These are phyloP conservation scores for Phyto melanocephala DNA, from an alignment of 2,888 invertebrate genomes.

Conservation along the genomic window DNA sequence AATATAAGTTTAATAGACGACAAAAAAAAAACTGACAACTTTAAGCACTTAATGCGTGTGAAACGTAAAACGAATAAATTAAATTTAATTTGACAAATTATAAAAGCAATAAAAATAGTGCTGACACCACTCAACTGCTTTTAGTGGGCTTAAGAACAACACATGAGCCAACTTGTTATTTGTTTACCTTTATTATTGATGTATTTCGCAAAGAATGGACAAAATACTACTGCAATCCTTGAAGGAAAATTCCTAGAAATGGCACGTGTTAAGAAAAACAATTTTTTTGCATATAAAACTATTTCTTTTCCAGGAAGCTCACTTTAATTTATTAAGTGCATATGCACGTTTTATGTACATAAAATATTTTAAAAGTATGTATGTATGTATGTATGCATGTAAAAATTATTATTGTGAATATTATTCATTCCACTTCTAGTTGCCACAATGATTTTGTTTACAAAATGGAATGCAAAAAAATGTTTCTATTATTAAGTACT, in stretches of 20 bases:
- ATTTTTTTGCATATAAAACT: neutral
- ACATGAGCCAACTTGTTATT: neutral
- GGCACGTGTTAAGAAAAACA: slow-evolving; percentile 24
- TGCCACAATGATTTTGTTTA: slow-evolving; percentile 6
- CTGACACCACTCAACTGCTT: neutral
- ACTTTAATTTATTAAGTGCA: too few relatives aligned
- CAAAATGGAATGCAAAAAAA: neutral
- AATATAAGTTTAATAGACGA: neutral
- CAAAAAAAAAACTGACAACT: too few relatives aligned
- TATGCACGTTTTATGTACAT: too few relatives aligned
- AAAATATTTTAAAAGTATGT: too few relatives aligned
- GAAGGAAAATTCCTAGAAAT: neutral
- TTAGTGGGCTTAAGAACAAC: neutral
- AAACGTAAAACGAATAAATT: too few relatives aligned
- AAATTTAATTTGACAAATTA: neutral
- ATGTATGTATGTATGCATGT: too few relatives aligned
- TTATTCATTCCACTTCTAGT: neutral
- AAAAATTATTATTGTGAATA: too few relatives aligned
- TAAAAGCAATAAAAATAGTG: neutral
- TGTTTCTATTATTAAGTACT: too few relatives aligned
- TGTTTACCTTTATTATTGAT: neutral
- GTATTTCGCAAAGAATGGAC: neutral
- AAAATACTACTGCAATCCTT: neutral
- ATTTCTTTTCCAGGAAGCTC: too few relatives aligned
- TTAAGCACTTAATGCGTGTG: too few relatives aligned